Conservation (phyloP, 2,888 invertebrate genomes). For the Eupeodes luniger region DNA sequence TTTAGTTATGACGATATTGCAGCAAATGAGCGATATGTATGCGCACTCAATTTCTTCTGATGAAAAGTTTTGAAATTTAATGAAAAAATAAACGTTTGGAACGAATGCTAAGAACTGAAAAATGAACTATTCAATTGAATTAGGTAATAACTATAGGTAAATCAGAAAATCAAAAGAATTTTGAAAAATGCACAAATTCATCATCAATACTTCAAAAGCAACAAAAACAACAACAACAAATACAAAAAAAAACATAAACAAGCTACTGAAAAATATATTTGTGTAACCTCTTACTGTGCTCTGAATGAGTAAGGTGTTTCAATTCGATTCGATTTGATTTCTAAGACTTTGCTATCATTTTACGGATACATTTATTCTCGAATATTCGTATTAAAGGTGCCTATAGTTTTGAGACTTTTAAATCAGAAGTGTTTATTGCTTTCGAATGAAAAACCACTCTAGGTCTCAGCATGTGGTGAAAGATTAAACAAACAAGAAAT, state of each 20-base stretch:
- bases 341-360: not conserved
- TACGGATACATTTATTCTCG: not conserved
- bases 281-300: not conserved
- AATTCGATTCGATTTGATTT: not conserved
- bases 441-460: slow-evolving; percentile 28
- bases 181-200: not conserved
- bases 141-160: not conserved
- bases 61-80: not conserved
- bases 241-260: not conserved
- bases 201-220: slow-evolving; percentile 7
- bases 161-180: not conserved
- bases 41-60: not conserved
- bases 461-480: slow-evolving; percentile 22
- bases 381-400: no score
- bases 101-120: not conserved
- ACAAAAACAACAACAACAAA: not conserved
- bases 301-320: slow-evolving; percentile 5
- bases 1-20: no score
- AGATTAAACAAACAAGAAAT: slow-evolving; percentile 2
- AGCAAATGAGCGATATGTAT: no score
- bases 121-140: not conserved
- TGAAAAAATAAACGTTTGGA: slow-evolving; percentile 4
- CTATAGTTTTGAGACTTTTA: slow-evolving; percentile 31
- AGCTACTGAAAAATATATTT: not conserved
- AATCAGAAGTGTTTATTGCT: slow-evolving; percentile 56